These are phyloP conservation scores for Macropodus opercularis DNA, from an alignment of 2,797 vertebrate genomes.

Conservation along the genomic window DNA sequence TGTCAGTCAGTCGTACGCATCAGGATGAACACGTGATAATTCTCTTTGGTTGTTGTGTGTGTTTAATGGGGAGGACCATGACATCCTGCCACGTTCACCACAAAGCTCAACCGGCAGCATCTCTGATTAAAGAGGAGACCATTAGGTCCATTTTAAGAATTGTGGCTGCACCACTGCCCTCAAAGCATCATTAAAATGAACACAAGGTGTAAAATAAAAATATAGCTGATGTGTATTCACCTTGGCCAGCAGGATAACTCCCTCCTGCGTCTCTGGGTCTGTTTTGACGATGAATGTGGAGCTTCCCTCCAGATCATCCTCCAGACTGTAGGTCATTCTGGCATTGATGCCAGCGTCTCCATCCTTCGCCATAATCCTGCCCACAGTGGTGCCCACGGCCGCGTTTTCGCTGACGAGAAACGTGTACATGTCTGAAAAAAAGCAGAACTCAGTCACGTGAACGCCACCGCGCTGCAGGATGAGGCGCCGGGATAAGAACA, in stretches of 20 bases:
- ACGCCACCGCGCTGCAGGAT: too few species aligned
- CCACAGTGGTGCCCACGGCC: slow-evolving; percentile 83
- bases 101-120: slow-evolving; percentile 6
- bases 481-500: too few species aligned
- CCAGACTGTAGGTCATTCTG: slow-evolving; percentile 89
- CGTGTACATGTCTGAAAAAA: slow-evolving; percentile 84
- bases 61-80: not conserved
- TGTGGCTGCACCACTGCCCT: not conserved
- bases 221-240: slow-evolving; percentile 68
- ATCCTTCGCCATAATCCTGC: slow-evolving; percentile 88
- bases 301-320: slow-evolving; percentile 84
- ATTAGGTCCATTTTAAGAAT: not conserved
- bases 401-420: slow-evolving; percentile 88
- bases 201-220: not conserved
- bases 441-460: too few species aligned
- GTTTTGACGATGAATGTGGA: slow-evolving; percentile 86
- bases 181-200: not conserved
- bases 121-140: not conserved
- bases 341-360: slow-evolving; percentile 88
- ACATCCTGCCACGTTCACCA: not conserved
- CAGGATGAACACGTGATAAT: too few species aligned
- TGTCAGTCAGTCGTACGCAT: too few species aligned
- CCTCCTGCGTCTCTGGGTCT: slow-evolving; percentile 89
- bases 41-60: not conserved
- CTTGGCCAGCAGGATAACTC: slow-evolving; percentile 88